Percentiles rank a stretch among this genome's conserved stretches.
Evolutionary conservation across 2,113 vertebrate species (phyloP).

Genomic region (Aythya baeri): DNA sequence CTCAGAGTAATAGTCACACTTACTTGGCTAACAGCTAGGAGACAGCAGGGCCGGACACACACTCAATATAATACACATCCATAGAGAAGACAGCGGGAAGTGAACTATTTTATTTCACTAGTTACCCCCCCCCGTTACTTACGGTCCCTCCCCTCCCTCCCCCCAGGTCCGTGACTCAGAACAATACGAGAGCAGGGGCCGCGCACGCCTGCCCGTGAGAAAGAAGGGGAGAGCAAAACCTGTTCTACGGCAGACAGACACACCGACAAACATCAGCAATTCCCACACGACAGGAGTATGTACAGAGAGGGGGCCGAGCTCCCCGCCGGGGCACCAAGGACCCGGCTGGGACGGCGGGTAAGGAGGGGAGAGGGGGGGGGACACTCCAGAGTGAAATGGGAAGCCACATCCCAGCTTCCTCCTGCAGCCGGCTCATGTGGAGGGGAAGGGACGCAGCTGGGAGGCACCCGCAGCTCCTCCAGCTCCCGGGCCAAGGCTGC

Average conservation of each 20-base stretch:
- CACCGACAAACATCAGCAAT: constrained; percentile 61
- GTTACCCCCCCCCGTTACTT: not conserved
- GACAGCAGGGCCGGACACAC: constrained; percentile 88
- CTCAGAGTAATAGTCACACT: constrained; percentile 89
- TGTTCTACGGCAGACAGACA: constrained; percentile 57
- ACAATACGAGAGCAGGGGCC: constrained; percentile 57
- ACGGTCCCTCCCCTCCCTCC: constrained; percentile 20
- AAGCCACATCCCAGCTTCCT: constrained; percentile 22
- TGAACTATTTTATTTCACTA: constrained; percentile 72
- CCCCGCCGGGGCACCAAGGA: not conserved
- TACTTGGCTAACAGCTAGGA: constrained; percentile 90
- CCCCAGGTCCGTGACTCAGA: constrained; percentile 42
- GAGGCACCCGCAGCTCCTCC: rapidly evolving
- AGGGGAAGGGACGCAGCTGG: not conserved
- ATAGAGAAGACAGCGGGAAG: constrained; percentile 84
- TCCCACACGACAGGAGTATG: constrained; percentile 44
- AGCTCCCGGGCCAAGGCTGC: not conserved
- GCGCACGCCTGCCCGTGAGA: constrained; percentile 25
- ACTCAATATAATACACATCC: constrained; percentile 85
- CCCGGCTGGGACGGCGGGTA: not conserved
- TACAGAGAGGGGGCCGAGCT: constrained; percentile 19
- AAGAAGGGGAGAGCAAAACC: constrained; percentile 46
- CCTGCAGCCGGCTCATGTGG: not conserved
- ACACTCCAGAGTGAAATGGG: not conserved
- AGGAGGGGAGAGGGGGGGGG: no score